Percentiles rank a stretch among this genome's conserved stretches.
Evolutionary conservation across 1,140 invertebrate species (phyloP).

Genomic region (Cherax quadricarinatus): DNA sequence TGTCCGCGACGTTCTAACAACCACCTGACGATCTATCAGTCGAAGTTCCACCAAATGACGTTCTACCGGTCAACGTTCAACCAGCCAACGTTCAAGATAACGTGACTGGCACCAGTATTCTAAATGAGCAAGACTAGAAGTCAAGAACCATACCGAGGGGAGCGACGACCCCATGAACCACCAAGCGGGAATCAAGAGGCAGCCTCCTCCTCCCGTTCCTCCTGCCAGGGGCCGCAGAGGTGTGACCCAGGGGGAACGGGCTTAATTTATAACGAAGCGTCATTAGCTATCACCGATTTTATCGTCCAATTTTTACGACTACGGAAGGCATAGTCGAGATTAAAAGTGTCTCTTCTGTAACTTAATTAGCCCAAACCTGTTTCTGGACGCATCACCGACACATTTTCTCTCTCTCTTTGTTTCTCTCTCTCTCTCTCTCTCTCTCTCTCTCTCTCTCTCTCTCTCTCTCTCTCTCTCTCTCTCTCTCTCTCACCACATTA

Average conservation of each 20-base stretch:
- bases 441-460: neutral
- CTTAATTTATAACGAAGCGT: neutral
- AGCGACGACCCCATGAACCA: too few relatives aligned
- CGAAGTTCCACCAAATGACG: too few relatives aligned
- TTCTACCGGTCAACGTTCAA: too few relatives aligned
- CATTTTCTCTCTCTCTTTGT: neutral
- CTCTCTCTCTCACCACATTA: too few relatives aligned
- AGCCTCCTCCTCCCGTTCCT: neutral
- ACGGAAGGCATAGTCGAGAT: neutral
- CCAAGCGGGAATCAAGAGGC: neutral
- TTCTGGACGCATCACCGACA: neutral
- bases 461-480: too few relatives aligned
- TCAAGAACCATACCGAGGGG: too few relatives aligned
- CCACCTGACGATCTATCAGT: too few relatives aligned
- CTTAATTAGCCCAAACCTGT: slow-evolving; percentile 11
- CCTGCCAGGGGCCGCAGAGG: neutral
- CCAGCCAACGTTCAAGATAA: too few relatives aligned
- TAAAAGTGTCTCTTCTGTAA: neutral
- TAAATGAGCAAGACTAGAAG: too few relatives aligned
- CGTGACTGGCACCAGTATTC: too few relatives aligned
- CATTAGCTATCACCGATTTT: neutral
- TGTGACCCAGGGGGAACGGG: neutral
- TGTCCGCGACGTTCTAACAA: neutral
- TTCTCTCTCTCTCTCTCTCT: neutral
- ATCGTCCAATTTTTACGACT: slow-evolving; percentile 6